Evolutionary conservation across 2,113 vertebrate species (phyloP).

Genomic region (Corythaeola cristata): DNA sequence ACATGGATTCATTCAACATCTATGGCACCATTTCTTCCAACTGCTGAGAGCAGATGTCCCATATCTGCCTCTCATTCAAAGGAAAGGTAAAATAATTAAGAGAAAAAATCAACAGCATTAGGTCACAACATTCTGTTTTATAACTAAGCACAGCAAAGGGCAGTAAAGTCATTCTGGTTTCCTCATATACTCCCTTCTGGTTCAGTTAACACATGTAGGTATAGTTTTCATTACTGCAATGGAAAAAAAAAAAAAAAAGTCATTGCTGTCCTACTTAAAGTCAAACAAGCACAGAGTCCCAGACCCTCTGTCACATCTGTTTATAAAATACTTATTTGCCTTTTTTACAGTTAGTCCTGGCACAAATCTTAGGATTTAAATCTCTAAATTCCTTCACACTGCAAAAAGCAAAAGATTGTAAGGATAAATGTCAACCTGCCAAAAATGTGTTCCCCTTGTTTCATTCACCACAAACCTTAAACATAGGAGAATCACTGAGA

Average conservation of each 20-base stretch:
- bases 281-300: neutral
- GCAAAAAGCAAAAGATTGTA: neutral
- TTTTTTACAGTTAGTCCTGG: neutral
- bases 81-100: neutral
- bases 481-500: neutral
- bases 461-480: neutral
- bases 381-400: neutral
- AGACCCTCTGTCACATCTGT: neutral
- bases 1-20: neutral
- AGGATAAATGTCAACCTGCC: neutral
- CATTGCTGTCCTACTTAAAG: neutral
- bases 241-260: neutral
- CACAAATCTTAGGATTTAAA: neutral
- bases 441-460: neutral
- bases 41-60: neutral
- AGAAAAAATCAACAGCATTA: neutral
- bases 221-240: neutral
- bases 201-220: neutral
- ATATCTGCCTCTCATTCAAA: neutral
- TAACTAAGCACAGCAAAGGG: neutral
- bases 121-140: neutral
- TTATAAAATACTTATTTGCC: neutral
- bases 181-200: neutral
- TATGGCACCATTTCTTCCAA: neutral
- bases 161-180: neutral